Conservation (phyloP, 2,113 vertebrate genomes). For the Crotophaga sulcirostris region DNA sequence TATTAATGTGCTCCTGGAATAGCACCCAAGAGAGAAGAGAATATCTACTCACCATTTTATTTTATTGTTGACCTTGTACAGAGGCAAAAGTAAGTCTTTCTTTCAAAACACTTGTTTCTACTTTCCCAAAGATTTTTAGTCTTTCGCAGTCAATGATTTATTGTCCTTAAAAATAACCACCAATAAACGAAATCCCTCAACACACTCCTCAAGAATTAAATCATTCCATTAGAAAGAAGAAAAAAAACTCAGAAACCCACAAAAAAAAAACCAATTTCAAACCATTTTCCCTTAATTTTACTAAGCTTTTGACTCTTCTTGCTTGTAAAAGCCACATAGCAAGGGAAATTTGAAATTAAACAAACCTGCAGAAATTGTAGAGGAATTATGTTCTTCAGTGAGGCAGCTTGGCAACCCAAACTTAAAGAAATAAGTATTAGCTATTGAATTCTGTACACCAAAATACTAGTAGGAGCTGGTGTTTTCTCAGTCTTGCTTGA, state of each 20-base stretch:
- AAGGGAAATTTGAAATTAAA: background rate
- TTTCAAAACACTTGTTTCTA: slow-evolving; percentile 17
- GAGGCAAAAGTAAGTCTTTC: background rate
- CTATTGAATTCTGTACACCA: background rate
- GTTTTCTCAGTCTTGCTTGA: background rate
- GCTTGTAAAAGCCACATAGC: background rate
- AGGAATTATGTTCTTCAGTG: background rate
- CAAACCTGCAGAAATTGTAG: background rate
- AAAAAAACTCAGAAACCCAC: background rate
- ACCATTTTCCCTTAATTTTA: background rate
- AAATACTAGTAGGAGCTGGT: background rate
- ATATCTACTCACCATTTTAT: background rate
- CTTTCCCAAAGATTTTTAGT: slow-evolving; percentile 16
- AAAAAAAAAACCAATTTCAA: background rate
- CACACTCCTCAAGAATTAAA: background rate
- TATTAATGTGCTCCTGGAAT: background rate
- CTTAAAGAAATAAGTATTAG: background rate
- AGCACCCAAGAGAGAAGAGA: background rate
- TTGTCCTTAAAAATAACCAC: slow-evolving; percentile 11
- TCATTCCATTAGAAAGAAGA: background rate
- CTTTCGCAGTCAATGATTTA: background rate
- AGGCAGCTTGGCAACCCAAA: background rate
- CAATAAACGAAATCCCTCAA: background rate
- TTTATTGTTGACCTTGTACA: slow-evolving; percentile 10
- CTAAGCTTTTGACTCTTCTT: background rate